Percentiles rank a stretch among this genome's conserved stretches.
These are phyloP conservation scores for Epiblema foenella DNA, from an alignment of 2,888 invertebrate genomes.

Conservation along the genomic window DNA sequence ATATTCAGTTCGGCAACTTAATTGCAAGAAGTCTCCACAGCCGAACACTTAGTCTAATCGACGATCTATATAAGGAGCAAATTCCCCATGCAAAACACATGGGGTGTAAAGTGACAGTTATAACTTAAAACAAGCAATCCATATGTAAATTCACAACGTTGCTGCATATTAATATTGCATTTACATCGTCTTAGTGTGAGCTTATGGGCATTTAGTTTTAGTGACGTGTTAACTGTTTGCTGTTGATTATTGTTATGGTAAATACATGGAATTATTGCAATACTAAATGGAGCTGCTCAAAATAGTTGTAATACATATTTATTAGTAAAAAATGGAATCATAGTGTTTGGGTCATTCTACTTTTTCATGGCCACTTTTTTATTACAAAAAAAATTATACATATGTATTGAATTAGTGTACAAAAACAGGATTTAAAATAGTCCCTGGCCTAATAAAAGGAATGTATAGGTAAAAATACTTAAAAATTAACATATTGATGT, in stretches of 20 bases:
- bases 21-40: slow-evolving; percentile 50
- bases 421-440: too few relatives aligned
- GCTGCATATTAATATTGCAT: slow-evolving; percentile 66
- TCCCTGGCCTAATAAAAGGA: too few relatives aligned
- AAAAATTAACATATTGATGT: too few relatives aligned
- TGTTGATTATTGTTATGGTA: slow-evolving; percentile 31
- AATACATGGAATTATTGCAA: not conserved
- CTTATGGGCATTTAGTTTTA: slow-evolving; percentile 58
- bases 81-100: slow-evolving; percentile 67
- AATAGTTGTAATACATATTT: not conserved
- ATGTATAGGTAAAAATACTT: too few relatives aligned
- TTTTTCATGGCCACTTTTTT: too few relatives aligned
- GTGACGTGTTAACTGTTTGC: slow-evolving; percentile 39
- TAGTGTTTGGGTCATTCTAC: too few relatives aligned
- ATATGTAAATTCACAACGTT: slow-evolving; percentile 55
- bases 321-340: not conserved
- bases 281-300: not conserved
- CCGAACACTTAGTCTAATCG: slow-evolving; percentile 64
- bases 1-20: too few relatives aligned
- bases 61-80: slow-evolving; percentile 72
- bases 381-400: too few relatives aligned
- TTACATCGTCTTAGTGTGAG: slow-evolving; percentile 58
- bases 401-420: too few relatives aligned
- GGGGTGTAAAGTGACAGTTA: slow-evolving; percentile 53
- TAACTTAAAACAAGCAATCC: slow-evolving; percentile 61